Conservation (phyloP, 1,140 invertebrate genomes). For the Aplysia californica region DNA sequence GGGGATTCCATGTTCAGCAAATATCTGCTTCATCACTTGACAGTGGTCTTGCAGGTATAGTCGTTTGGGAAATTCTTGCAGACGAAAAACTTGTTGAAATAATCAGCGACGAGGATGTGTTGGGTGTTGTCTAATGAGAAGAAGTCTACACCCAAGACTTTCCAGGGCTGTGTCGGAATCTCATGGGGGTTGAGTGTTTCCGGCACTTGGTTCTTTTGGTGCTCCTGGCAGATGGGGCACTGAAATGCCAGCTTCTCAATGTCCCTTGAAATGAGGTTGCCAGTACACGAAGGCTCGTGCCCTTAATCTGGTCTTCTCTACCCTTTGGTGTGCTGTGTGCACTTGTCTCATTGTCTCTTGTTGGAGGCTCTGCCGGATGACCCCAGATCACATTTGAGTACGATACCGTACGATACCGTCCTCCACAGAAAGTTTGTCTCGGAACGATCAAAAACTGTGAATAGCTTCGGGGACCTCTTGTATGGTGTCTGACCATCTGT, state of each 20-base stretch:
- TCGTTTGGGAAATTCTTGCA: no score
- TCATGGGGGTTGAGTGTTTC: background rate
- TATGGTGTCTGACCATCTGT: slow-evolving; percentile 19
- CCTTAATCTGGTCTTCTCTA: background rate
- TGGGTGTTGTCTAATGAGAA: background rate
- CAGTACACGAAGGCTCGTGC: background rate
- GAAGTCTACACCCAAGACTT: background rate
- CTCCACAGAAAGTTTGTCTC: slow-evolving; percentile 5
- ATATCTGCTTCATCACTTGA: no score
- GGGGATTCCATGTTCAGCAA: no score
- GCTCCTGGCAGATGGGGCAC: background rate
- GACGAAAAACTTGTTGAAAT: background rate
- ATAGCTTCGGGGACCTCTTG: background rate
- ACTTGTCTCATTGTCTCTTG: background rate
- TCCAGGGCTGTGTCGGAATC: background rate
- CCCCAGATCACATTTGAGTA: background rate
- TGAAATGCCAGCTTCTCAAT: background rate
- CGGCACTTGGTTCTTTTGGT: background rate
- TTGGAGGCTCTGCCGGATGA: background rate
- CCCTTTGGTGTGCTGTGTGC: slow-evolving; percentile 7
- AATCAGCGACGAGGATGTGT: background rate
- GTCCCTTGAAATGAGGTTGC: background rate
- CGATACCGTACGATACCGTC: slow-evolving; percentile 7
- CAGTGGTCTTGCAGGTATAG: no score
- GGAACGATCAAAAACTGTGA: background rate